These are phyloP conservation scores for Orthonychiurus folsomi DNA, from an alignment of 2,888 invertebrate genomes.

Conservation along the genomic window DNA sequence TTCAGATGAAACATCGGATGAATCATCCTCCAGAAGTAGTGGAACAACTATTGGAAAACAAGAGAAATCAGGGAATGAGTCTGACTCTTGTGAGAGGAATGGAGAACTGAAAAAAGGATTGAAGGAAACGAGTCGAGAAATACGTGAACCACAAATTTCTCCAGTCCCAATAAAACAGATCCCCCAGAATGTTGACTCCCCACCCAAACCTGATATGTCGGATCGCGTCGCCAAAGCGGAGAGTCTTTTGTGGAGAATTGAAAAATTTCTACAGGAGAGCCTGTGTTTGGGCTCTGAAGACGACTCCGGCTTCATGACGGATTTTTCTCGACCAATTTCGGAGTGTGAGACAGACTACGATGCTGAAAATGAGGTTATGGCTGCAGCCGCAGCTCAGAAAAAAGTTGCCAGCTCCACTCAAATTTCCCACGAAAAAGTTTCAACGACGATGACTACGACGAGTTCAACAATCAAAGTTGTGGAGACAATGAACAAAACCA, in stretches of 20 bases:
- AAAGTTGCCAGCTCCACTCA: slow-evolving; percentile 7
- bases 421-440: neutral
- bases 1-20: slow-evolving; percentile 34
- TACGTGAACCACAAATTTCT: slow-evolving; percentile 29
- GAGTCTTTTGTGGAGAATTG: slow-evolving; percentile 38
- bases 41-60: slow-evolving; percentile 9
- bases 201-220: neutral
- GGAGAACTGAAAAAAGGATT: neutral
- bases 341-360: slow-evolving; percentile 53
- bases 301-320: slow-evolving; percentile 60
- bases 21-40: slow-evolving; percentile 28
- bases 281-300: slow-evolving; percentile 49
- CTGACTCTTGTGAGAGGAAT: neutral
- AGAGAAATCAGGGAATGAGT: neutral
- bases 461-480: slow-evolving; percentile 7
- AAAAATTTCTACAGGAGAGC: slow-evolving; percentile 39
- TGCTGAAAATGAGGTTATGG: slow-evolving; percentile 48
- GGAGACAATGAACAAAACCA: slow-evolving; percentile 6
- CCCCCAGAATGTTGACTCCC: neutral
- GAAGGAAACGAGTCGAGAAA: slow-evolving; percentile 13
- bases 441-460: neutral
- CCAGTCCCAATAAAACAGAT: neutral
- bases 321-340: slow-evolving; percentile 59
- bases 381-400: slow-evolving; percentile 11
- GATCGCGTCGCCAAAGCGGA: slow-evolving; percentile 37